These are phyloP conservation scores for Hydrochoerus hydrochaeris DNA, from an alignment of 2,113 vertebrate genomes.

Conservation along the genomic window DNA sequence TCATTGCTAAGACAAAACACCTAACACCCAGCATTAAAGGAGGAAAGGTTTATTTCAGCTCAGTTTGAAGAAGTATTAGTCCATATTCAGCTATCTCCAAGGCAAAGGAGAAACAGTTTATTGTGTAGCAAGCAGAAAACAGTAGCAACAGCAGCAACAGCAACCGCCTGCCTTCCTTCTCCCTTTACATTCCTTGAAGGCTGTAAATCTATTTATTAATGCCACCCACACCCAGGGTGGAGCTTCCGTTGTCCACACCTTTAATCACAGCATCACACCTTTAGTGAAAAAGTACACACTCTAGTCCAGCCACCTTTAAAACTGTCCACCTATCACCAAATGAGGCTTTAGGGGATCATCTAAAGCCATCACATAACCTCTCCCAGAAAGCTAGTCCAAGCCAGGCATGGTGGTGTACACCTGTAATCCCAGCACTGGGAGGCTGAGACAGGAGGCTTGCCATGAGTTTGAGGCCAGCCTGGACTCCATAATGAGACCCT, in stretches of 20 bases:
- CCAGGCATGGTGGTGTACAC: background rate
- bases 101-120: background rate
- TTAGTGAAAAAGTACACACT: background rate
- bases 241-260: background rate
- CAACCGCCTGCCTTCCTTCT: background rate
- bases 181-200: background rate
- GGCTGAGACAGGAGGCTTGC: background rate
- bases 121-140: background rate
- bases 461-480: background rate
- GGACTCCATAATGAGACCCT: background rate
- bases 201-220: background rate
- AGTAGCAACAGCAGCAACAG: background rate
- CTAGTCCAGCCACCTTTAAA: background rate
- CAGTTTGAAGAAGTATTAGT: background rate
- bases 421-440: background rate
- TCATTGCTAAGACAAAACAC: background rate
- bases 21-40: background rate
- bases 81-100: background rate
- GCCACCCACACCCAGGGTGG: background rate
- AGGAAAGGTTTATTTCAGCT: background rate
- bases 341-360: background rate
- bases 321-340: background rate
- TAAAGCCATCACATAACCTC: background rate
- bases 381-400: background rate
- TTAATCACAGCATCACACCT: background rate